Evolutionary conservation across 2,888 invertebrate genomes (phyloP), one percentile per base, ranked within the genome.

Genomic region (Oscheius myriophilus): DNA sequence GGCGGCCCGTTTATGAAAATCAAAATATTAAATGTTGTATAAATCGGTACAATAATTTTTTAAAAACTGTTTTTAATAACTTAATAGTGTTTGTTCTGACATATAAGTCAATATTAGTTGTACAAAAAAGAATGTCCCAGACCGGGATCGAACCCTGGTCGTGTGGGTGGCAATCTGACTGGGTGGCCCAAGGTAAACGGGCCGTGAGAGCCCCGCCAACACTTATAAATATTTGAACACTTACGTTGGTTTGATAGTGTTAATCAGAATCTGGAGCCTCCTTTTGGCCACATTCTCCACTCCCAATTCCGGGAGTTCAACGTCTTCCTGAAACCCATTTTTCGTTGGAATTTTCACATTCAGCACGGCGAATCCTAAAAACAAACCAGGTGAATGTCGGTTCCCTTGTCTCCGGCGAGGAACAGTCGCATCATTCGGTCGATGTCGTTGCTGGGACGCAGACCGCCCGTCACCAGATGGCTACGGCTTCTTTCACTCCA

Each of bases 201-300:
- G n/a, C n/a, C n/a, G n/a, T n/a, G n/a, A n/a, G n/a, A n/a, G n/a
- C n/a, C n/a, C n/a, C n/a, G n/a, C n/a, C n/a, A n/a, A n/a, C n/a
- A n/a, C n/a, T n/a, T n/a, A n/a, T n/a, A n/a, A n/a, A n/a, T n/a
- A n/a, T n/a, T n/a, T n/a, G n/a, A n/a, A n/a, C n/a, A n/a, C 73
- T 67, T 26, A 76, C 77, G 66, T 67, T 25, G 72, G 63, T 58
- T 67, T 71, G 9, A 77, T 41, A 12, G 70, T 55, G 33, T 72
- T 69, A 16, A 75, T 41, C 21, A 75, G 70, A 49, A 77, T 75
- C 42, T 71, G 68, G 16, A 74, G 46, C 42, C 73, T 67, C 26
- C 69, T 71, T 46, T 75, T 72, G 25, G 63, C 61, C 39, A 75
- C 71, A 64, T 77, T 69, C 39, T 63, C 71, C n/a, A 63, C 66